Base-by-base conservation (phyloP, 2,113 vertebrate species). In the Chlorodrepanis virens region DNA sequence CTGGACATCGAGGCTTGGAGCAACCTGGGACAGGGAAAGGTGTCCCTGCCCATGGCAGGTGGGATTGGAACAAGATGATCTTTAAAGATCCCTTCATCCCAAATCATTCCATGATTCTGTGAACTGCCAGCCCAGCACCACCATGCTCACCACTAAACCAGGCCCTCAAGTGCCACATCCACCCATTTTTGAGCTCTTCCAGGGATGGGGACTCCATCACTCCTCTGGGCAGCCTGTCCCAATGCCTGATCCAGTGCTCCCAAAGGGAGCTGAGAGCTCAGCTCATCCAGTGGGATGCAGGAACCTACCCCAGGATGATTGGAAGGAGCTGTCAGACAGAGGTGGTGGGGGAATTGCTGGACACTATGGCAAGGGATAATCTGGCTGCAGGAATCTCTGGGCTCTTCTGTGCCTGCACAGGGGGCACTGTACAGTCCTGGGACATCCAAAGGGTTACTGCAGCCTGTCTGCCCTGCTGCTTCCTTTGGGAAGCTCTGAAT, bases 151-250 rank as follows among this genome's bases (percentile, higher is more conserved):
- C 45, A 18, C 24, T 60, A 4, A 70, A 11, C 49, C 65, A 56
- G n/a, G 20, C 42, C 49, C 21, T 27, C 65, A 9, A 11, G n/a
- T 29, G n/a, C 29, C 56, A 40, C 40, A 35, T 47, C n/a, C 65
- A 14, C n/a, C 35, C 0, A 0, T 8, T 40, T 29, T 3, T 29
- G n/a, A 8, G 14, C 57, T 3, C 21, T 47, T 29, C 28, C n/a
- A 63, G n/a, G n/a, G 65, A 40, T n/a, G n/a, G 24, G 21, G 24
- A 20, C 23, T 52, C 37, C 63, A 39, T 15, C 47, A 11, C n/a
- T n/a, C 14, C n/a, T 24, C 40, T 1, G 1, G 23, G 39, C n/a
- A 54, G 56, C n/a, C 40, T 29, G 12, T 39, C 33, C 64, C 84
- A 53, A 0, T 20, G 25, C 12, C 52, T 53, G 67, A 47, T 2